Evolutionary conservation across 1,140 invertebrate genomes (phyloP), one percentile per base, ranked within the genome.

Genomic region (Zaprionus taronus): DNA sequence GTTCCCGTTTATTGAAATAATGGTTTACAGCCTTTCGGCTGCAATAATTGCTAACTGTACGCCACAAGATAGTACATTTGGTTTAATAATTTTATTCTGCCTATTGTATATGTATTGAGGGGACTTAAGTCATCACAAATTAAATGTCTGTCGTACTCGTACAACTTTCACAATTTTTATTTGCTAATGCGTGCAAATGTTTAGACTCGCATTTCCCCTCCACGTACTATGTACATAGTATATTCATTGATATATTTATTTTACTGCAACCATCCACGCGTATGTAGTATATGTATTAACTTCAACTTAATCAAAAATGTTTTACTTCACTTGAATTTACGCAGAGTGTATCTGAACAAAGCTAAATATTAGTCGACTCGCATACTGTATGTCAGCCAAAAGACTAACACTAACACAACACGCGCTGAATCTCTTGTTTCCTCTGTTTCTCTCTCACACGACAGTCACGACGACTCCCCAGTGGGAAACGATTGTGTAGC

Each of bases 31-130:
- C 80, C 67, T 74, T 83, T 61, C 76, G 70, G 67, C 66, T 80
- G 80, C 55, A 80, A 70, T 78, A 72, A 72, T 82, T 80, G 79
- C 75, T 80, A 85, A 74, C 82, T 85, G 70, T 85, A 85, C 26
- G 82, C 82, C 63, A 85, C 82, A 63, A 85, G 77, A 74, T 85
- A 85, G 80, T 85, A 85, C 82, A 85, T 85, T 78, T 85, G 82
- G 77, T 61, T 79, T 51, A 81, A 49, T 65, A 83, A 55, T 61
- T 66, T 66, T 72, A 61, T 72, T 74, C 79, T 67, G 47, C 72
- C 71, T 79, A 83, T 83, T 68, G 67, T 81, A 77, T 67, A 63
- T 63, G 28, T 67, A 61, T 71, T 66, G 47, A 38, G 20, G 47
- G 47, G 20, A 17, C 56, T 61, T 60, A 74, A 44, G 61, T 71